Evolutionary conservation across 2,888 invertebrate genomes (phyloP).

Genomic region (Lamproptera curius): DNA sequence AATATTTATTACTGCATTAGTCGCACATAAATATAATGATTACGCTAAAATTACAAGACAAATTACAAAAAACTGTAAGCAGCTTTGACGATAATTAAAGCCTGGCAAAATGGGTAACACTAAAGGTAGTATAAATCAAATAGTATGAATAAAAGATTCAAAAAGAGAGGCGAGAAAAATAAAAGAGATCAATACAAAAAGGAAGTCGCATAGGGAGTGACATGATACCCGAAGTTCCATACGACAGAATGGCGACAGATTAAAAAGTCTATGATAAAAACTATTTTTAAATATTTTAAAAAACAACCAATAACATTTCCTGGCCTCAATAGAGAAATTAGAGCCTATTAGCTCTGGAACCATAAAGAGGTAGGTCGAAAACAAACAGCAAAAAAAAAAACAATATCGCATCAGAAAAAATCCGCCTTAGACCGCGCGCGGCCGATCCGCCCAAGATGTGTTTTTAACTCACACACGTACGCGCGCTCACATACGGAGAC

Average conservation of each 20-base stretch:
- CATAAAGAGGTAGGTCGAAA: constrained; percentile 17
- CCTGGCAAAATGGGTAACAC: too few relatives aligned
- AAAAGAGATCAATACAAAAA: not conserved
- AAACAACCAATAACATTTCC: not conserved
- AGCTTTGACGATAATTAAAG: too few relatives aligned
- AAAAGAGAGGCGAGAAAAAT: not conserved
- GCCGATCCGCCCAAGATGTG: constrained; percentile 58
- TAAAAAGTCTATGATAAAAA: too few relatives aligned
- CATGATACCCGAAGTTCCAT: not conserved
- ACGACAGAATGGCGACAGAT: too few relatives aligned
- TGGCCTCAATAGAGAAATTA: not conserved
- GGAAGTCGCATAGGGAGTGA: not conserved
- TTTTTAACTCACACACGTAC: constrained; percentile 57
- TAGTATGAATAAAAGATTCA: too few relatives aligned
- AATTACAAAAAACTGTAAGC: too few relatives aligned
- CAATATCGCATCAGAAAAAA: constrained; percentile 33
- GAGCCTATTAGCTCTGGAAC: constrained; percentile 1
- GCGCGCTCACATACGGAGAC: constrained; percentile 31
- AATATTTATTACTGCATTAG: too few relatives aligned
- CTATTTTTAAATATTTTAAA: too few relatives aligned
- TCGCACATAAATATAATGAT: too few relatives aligned
- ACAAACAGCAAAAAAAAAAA: constrained; percentile 14
- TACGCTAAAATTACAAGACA: too few relatives aligned
- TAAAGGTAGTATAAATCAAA: too few relatives aligned
- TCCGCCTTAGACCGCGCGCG: constrained; percentile 51